Percentiles rank a stretch among this genome's conserved stretches.
Conservation (phyloP, 2,113 vertebrate species). For the Chelonoidis abingdonii region DNA sequence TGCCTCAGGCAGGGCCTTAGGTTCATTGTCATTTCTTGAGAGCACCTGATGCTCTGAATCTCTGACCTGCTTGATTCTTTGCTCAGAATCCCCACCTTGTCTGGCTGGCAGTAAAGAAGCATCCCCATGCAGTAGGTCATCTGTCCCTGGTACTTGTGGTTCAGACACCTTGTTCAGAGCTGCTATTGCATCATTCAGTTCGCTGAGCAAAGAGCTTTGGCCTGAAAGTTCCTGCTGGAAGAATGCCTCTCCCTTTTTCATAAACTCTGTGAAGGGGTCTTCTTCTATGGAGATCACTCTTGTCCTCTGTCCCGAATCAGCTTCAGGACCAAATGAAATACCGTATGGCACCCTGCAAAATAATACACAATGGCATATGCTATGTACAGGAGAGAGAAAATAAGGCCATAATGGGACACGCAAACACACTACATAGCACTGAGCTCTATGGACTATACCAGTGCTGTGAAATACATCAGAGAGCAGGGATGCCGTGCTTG, state of each 20-base stretch:
- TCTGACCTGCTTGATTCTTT: neutral
- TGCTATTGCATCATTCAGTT: conserved; percentile 66
- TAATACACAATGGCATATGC: neutral
- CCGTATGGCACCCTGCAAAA: conserved; percentile 51
- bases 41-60: accelerated
- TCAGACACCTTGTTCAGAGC: conserved; percentile 46
- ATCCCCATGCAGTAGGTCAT: accelerated
- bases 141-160: neutral
- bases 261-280: conserved; percentile 42
- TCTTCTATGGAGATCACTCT: conserved; percentile 49
- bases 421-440: neutral
- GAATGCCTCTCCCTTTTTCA: conserved; percentile 2
- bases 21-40: neutral
- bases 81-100: neutral
- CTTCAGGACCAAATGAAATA: neutral
- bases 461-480: neutral
- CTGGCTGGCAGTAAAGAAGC: accelerated
- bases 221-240: neutral
- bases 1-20: neutral
- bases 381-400: neutral
- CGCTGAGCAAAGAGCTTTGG: conserved; percentile 68
- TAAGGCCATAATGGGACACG: too few species aligned
- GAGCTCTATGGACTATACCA: neutral
- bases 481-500: accelerated
- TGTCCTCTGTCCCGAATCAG: neutral